These are phyloP conservation scores for Eidolon dupreanum DNA, from an alignment of 2,797 vertebrate genomes.

Conservation along the genomic window DNA sequence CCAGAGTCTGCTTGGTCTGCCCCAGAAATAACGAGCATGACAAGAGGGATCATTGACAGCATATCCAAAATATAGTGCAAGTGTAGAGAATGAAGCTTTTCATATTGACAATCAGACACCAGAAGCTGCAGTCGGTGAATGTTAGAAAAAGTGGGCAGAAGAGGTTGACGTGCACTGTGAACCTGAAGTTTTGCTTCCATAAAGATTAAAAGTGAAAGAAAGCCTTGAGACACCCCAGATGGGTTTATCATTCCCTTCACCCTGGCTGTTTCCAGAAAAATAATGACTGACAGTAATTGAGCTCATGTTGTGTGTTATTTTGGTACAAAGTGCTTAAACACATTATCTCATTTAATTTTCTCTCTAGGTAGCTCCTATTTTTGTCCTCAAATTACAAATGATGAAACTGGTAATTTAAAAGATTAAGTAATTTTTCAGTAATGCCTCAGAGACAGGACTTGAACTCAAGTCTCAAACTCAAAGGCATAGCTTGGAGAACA, in stretches of 20 bases:
- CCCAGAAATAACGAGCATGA: background rate
- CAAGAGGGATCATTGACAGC: background rate
- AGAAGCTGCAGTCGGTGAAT: background rate
- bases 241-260: background rate
- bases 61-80: background rate
- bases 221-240: background rate
- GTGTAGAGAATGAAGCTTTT: background rate
- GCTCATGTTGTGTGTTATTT: background rate
- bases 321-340: background rate
- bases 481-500: background rate
- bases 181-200: background rate
- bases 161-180: background rate
- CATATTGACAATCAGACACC: background rate
- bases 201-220: background rate
- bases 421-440: background rate
- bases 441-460: background rate
- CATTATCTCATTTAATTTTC: conserved; percentile 34
- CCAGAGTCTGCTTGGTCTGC: background rate
- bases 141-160: background rate
- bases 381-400: background rate
- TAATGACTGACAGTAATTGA: background rate
- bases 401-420: background rate
- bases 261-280: background rate
- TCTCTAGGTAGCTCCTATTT: background rate
- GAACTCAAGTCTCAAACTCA: background rate